Percentiles rank a stretch among this genome's conserved stretches.
phyloP scores from a whole-genome alignment of 2,797 vertebrate genomes.

The Pantherophis vulpinus region DNA sequence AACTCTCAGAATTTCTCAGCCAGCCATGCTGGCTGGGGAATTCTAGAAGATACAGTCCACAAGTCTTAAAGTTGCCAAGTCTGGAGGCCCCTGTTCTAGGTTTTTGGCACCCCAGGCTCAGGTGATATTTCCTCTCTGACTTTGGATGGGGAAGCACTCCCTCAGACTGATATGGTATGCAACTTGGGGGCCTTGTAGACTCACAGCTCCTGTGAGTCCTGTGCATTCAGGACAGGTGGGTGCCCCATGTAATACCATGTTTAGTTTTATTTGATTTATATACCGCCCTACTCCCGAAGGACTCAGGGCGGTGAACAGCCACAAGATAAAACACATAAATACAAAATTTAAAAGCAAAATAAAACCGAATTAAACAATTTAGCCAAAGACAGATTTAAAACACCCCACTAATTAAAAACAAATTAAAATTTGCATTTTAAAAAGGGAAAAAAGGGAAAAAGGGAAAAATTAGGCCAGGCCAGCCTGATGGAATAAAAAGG shows the following conservation, averaged over 20 bases:
- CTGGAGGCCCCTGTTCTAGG: background rate
- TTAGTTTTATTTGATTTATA: too few species aligned
- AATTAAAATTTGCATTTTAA: too few species aligned
- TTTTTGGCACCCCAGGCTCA: background rate
- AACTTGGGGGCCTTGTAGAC: background rate
- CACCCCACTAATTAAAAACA: too few species aligned
- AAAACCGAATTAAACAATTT: too few species aligned
- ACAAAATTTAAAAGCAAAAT: too few species aligned
- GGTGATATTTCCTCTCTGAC: background rate
- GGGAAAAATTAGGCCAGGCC: too few species aligned
- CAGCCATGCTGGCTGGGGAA: background rate
- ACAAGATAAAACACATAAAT: too few species aligned
- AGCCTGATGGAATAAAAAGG: too few species aligned
- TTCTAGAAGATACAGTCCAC: background rate
- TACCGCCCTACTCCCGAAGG: too few species aligned
- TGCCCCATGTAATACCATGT: background rate
- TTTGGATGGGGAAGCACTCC: background rate
- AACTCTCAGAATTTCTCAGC: background rate
- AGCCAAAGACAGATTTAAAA: too few species aligned
- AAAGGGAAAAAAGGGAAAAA: too few species aligned
- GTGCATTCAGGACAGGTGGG: background rate
- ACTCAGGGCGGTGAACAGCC: too few species aligned
- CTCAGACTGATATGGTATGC: background rate
- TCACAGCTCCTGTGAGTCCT: background rate
- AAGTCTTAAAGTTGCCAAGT: background rate